Base-by-base conservation (phyloP, 37 sponge, comb jelly and placozoan genomes). In the Eunapius fragilis region DNA sequence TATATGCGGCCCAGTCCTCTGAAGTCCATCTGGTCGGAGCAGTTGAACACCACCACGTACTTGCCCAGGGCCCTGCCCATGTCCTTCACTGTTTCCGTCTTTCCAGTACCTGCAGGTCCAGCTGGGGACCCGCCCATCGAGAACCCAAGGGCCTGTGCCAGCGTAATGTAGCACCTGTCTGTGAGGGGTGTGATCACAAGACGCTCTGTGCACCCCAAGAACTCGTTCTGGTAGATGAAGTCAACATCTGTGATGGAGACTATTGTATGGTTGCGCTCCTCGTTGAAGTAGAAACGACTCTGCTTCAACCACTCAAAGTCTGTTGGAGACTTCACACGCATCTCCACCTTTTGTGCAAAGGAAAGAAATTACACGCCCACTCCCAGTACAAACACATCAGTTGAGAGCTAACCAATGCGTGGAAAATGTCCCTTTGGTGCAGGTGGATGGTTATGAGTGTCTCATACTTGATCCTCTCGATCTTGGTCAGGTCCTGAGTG, bases 11-110 rank as follows among this genome's bases (percentile, higher is more conserved):
- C 99, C 68, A 98, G 85, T 10, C 99, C 99, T 75, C 99, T 85
- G 93, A 94, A 98, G 89, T 98, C 99, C 99, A 98, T 98, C 88
- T 98, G 99, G 80, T 98, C 99, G 26, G 99, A 98, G 90, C 99
- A 98, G 94, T 98, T 98, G 91, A 98, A 98, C 77, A 98, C 99
- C 41, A 98, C 99, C 49, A 98, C 99, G 68, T 95, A 98, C 90
- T 98, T 98, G 24, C 99, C 99, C 75, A 98, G 88, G 33, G 96
- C 87, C 75, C 88, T 86, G 14, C 99, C 99, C 99, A 98, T 98
- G 91, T 98, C 99, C 86, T 98, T 98, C 32, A 70, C 70, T 5
- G 99, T 96, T 74, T 98, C 99, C 11, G 96, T 98, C 80, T 95
- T 95, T 3, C 95, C 94, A 35, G 93, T 93, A 9, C 86, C 89